Evolutionary conservation across 92 coral and sea anemone genomes (phyloP), one percentile per base, ranked within the genome.

Genomic region (Metridium senile): DNA sequence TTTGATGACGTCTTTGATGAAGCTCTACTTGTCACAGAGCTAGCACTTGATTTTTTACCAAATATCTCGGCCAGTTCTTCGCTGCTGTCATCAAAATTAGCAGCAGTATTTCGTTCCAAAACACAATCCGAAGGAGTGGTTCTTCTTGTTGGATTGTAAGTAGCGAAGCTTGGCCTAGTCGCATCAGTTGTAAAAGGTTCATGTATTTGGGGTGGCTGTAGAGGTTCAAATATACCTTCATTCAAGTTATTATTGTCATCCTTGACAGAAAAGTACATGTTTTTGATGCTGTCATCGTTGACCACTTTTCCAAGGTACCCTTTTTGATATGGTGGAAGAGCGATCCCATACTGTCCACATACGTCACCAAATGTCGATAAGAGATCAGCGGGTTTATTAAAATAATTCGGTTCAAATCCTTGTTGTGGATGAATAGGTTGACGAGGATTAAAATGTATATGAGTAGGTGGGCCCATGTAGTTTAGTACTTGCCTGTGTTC

Each of bases 41-140:
- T 28, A 27, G 9, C 43, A 18, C 61, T 51, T 26, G 33, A 17
- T 25, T 67, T 65, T 7, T 52, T 47, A 11, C 62, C 71, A 43
- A 68, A 79, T 33, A 79, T 79, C 43, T 70, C 84, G 13, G 84
- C 76, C 34, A 79, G 77, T 33, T 79, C 84, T 18, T 79, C 84
- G 9, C 76, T 70, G 70, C 84, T 79, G 16, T 71, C 74, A 28
- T 70, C 84, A 33, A 56, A 64, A 26, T 29, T n/a, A 21, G 56
- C 13, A 33, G 74, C 64, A 30, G 78, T 73, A 58, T 73, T 73
- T 58, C 33, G 33, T 25, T 73, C 78, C 31, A 73, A 33, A n/a
- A 73, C 18, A 25, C 64, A 53, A 4, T 7, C 52, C 0, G 67
- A 30, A 17, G 78, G 78, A 26, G 68, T 73, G 19, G 56, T 58